Evolutionary conservation across 2,113 vertebrate genomes (phyloP).

Genomic region (Centropristis striata): DNA sequence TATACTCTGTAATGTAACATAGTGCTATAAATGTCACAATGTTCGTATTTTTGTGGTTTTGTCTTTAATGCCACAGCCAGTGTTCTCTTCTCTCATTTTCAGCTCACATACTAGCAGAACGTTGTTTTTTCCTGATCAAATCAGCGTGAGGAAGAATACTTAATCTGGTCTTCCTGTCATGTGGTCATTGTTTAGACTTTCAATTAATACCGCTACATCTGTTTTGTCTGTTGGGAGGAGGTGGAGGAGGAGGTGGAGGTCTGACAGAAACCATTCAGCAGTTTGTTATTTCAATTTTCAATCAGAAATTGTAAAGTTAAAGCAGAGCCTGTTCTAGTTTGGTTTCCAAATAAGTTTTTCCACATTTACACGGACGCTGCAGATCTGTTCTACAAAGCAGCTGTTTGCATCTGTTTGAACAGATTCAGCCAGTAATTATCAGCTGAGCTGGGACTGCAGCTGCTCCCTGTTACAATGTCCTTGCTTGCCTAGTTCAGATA

Average conservation of each 20-base stretch:
- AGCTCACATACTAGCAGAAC: conserved; percentile 15
- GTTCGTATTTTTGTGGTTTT: neutral
- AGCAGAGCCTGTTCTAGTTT: neutral
- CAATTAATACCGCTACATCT: conserved; percentile 64
- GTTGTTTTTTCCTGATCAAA: conserved; percentile 72
- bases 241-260: neutral
- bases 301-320: neutral
- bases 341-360: neutral
- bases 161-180: conserved; percentile 77
- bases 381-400: neutral
- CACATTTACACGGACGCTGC: neutral
- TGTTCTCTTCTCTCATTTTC: conserved; percentile 3
- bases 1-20: neutral
- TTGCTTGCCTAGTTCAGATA: conserved; percentile 44
- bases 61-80: neutral
- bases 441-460: conserved; percentile 15
- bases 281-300: neutral
- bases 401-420: neutral
- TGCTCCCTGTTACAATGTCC: conserved; percentile 46
- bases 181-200: conserved; percentile 72
- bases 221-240: conserved; percentile 67
- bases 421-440: neutral
- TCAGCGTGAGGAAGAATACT: conserved; percentile 70
- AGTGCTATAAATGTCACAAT: neutral
- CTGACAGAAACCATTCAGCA: neutral